Evolutionary conservation across 1,140 invertebrate species (phyloP), one percentile per base, ranked within the genome.

Genomic region (Euglossa dilemma): DNA sequence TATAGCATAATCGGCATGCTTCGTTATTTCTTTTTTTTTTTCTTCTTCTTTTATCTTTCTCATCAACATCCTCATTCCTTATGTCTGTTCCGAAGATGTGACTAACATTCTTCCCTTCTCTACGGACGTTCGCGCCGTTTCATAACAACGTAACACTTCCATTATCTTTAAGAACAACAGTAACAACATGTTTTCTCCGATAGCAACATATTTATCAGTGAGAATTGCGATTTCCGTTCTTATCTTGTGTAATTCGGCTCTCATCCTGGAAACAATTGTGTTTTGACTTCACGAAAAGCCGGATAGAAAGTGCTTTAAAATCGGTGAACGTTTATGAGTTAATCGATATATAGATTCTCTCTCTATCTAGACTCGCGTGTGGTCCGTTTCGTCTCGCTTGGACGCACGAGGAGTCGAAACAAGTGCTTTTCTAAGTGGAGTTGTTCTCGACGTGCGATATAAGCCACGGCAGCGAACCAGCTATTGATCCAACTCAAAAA

Each of bases 121-220:
- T 28, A 23, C 47, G 28, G 16, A 43, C 28, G 52, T 73, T 86
- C n/a, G n/a, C n/a, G n/a, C n/a, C n/a, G n/a, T n/a, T n/a, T n/a
- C 87, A 89, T 89, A 91, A 92, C 86, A 92, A 91, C 90, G 76
- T 88, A 92, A 90, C 90, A 85, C 73, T 90, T 90, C 80, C 67
- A 85, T 92, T 90, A 91, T 85, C 90, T 89, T 89, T 89, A 92
- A 92, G 91, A 93, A 91, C 91, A 93, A 92, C 91, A 92, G 43
- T 92, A 93, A 92, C 91, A 93, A 93, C 87, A 77, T 91, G 75
- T 72, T 63, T 63, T 89, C 82, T 88, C 70, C 84, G 83, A 89
- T 83, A 91, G 92, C 50, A 86, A 88, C 56, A 50, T 76, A 80
- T 77, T n/a, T 56, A 61, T 86, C 84, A 71, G 86, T 84, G 88